Evolutionary conservation across 53 echinoderm and acorn worm species (phyloP).

Genomic region (Crossaster papposus): DNA sequence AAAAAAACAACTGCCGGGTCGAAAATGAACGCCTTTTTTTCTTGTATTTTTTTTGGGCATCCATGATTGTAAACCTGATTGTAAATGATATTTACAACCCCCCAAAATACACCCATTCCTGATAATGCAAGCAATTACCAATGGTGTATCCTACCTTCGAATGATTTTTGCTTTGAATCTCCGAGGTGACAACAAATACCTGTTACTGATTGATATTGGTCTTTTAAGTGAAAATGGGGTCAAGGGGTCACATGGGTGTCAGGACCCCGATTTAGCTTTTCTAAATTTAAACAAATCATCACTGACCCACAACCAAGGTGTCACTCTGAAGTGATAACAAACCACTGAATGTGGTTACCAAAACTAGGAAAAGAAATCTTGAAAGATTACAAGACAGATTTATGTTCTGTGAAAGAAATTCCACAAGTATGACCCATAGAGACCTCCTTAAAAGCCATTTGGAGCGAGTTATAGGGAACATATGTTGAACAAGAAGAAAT

Average conservation of each 20-base stretch:
- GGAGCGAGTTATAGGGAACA: not conserved
- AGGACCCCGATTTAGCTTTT: conserved; percentile 39
- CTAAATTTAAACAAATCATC: conserved; percentile 23
- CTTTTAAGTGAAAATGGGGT: conserved; percentile 20
- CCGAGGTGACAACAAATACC: not conserved
- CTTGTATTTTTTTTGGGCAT: no score
- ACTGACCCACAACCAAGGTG: not conserved
- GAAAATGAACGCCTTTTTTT: no score
- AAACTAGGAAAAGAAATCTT: not conserved
- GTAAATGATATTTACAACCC: no score
- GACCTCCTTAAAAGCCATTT: conserved; percentile 4
- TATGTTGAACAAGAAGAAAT: conserved; percentile 20
- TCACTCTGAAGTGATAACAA: conserved; percentile 14
- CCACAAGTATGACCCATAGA: not conserved
- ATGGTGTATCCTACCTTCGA: no score
- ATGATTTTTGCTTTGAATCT: not conserved
- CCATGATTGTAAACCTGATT: no score
- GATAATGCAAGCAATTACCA: no score
- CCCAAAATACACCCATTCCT: no score
- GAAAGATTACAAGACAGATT: conserved; percentile 40
- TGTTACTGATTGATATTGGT: conserved; percentile 8
- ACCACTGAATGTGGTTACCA: not conserved
- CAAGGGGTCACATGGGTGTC: conserved; percentile 30
- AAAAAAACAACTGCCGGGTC: no score
- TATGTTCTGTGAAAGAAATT: not conserved